Conservation (phyloP, 1,140 invertebrate genomes). For the Brevipalpus yothersi region DNA sequence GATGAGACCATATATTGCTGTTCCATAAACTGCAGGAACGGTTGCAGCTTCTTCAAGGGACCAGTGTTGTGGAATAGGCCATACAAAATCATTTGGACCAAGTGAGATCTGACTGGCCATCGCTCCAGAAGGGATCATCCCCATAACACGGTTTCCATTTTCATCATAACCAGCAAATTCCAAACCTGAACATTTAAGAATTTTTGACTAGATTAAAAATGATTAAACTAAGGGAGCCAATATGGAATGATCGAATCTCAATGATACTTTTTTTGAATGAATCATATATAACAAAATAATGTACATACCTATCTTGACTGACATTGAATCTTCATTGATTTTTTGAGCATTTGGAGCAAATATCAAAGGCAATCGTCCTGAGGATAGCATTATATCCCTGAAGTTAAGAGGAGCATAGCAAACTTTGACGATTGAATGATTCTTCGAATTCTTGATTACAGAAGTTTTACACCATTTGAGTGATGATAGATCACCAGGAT, state of each 20-base stretch:
- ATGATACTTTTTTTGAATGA: too few species aligned
- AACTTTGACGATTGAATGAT: too few species aligned
- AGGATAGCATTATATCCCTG: constrained; percentile 23
- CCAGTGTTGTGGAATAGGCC: constrained; percentile 51
- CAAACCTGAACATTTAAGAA: constrained; percentile 34
- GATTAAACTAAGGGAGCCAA: too few species aligned
- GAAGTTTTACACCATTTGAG: not conserved
- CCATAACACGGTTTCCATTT: constrained; percentile 62
- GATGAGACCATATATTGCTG: constrained; percentile 69
- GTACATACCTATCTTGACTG: constrained; percentile 18
- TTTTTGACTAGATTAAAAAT: too few species aligned
- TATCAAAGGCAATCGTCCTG: constrained; percentile 44
- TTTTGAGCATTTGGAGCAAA: constrained; percentile 36
- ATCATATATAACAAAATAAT: too few species aligned
- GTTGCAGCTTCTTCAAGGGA: constrained; percentile 71
- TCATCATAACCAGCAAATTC: constrained; percentile 62
- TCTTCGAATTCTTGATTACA: too few species aligned
- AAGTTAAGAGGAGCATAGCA: constrained; percentile 6
- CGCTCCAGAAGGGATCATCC: constrained; percentile 65
- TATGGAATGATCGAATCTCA: too few species aligned
- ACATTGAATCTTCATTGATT: constrained; percentile 15
- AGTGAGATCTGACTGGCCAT: constrained; percentile 51
- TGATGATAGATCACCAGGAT: constrained; percentile 5
- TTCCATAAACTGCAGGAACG: constrained; percentile 75
- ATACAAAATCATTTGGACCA: not conserved